These are phyloP conservation scores for Camelus dromedarius DNA, from an alignment of 2,113 vertebrate genomes.

Conservation along the genomic window DNA sequence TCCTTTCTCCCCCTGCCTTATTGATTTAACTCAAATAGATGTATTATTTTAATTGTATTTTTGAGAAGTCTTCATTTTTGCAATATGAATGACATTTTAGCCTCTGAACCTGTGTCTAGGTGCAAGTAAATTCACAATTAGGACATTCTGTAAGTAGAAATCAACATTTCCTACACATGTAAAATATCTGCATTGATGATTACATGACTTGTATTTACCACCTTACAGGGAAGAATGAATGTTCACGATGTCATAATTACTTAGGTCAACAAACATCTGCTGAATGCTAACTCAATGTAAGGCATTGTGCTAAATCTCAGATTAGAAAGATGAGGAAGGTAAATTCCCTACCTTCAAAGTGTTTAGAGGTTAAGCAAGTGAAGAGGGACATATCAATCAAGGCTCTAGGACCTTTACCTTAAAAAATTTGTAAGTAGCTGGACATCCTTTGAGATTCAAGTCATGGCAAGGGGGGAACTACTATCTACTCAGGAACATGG, in stretches of 20 bases:
- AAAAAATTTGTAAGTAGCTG: not conserved
- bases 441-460: not conserved
- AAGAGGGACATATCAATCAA: not conserved
- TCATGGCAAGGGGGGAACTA: not conserved
- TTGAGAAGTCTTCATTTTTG: not conserved
- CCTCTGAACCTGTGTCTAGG: not conserved
- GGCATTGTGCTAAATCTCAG: not conserved
- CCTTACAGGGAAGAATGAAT: not conserved
- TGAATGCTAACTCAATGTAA: not conserved
- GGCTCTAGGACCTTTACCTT: not conserved
- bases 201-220: not conserved
- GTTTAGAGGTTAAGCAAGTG: not conserved
- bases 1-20: not conserved
- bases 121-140: conserved; percentile 19
- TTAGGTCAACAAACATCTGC: not conserved
- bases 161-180: not conserved
- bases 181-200: not conserved
- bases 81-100: not conserved
- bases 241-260: not conserved
- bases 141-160: not conserved
- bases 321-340: not conserved
- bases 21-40: not conserved
- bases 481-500: not conserved
- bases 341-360: not conserved
- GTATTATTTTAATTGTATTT: not conserved